Evolutionary conservation across 1,140 invertebrate genomes (phyloP).

Genomic region (Batillaria attramentaria): DNA sequence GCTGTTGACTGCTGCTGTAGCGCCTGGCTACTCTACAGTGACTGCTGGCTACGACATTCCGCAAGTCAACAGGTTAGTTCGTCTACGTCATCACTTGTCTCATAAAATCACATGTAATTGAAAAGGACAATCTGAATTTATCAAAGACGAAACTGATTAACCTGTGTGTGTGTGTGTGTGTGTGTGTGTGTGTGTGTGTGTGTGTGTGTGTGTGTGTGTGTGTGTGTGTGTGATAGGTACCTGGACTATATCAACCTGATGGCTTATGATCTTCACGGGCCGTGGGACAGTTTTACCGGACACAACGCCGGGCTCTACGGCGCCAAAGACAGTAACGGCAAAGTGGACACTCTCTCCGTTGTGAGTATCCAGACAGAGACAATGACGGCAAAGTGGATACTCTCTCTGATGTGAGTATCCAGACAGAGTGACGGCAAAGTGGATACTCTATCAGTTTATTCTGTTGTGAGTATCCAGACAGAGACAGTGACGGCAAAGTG

Average conservation of each 20-base stretch:
- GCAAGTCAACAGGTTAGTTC: neutral
- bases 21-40: conserved; percentile 78
- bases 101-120: no score
- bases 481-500: no score
- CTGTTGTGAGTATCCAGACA: no score
- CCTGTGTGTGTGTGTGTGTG: neutral
- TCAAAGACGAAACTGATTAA: no score
- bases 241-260: conserved; percentile 91
- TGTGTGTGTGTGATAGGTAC: conserved; percentile 39
- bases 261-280: conserved; percentile 73
- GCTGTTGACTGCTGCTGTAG: conserved; percentile 93
- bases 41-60: conserved; percentile 8
- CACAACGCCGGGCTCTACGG: conserved; percentile 63
- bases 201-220: neutral
- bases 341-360: neutral
- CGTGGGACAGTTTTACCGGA: conserved; percentile 56
- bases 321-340: conserved; percentile 39
- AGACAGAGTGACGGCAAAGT: no score
- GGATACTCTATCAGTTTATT: no score
- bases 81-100: no score
- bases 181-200: neutral
- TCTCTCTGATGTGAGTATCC: no score
- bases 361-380: conserved; percentile 3
- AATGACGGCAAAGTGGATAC: no score
- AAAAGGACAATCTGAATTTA: no score